These are phyloP conservation scores for Capricornis sumatraensis DNA, from an alignment of 2,113 vertebrate genomes.

Conservation along the genomic window DNA sequence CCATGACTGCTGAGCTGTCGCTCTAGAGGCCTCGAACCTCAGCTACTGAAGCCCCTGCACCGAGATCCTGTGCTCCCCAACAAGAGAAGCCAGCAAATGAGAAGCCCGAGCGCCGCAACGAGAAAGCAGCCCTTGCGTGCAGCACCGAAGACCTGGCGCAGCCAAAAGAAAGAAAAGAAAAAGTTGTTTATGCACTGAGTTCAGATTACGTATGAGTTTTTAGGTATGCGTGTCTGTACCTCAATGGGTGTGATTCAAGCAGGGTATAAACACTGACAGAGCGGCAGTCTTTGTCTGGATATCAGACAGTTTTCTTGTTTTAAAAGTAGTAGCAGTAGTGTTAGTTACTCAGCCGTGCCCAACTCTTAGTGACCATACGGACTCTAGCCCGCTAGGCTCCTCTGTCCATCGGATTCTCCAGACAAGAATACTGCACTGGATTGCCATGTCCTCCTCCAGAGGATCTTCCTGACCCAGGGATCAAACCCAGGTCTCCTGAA, in stretches of 20 bases:
- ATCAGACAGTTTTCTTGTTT: background rate
- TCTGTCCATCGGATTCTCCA: background rate
- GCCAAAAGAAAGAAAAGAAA: background rate
- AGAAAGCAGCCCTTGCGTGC: background rate
- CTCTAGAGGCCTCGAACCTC: background rate
- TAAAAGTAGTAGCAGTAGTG: background rate
- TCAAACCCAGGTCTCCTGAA: background rate
- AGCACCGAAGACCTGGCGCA: background rate
- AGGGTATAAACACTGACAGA: too few species aligned
- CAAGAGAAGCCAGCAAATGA: background rate
- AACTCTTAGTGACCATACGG: background rate
- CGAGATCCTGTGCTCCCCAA: background rate
- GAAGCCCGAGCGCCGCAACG: fast-evolving
- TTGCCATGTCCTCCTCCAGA: background rate
- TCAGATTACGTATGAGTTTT: background rate
- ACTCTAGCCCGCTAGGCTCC: background rate
- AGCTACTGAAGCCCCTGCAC: background rate
- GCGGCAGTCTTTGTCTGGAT: too few species aligned
- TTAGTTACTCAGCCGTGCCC: fast-evolving
- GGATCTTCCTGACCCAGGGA: background rate
- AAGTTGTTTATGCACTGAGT: background rate
- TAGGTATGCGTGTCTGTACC: background rate
- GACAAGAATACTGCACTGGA: background rate
- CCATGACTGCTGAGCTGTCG: background rate
- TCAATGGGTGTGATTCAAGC: background rate